Base-by-base conservation (phyloP, 2,797 vertebrate species). In the Cyclopterus lumpus region DNA sequence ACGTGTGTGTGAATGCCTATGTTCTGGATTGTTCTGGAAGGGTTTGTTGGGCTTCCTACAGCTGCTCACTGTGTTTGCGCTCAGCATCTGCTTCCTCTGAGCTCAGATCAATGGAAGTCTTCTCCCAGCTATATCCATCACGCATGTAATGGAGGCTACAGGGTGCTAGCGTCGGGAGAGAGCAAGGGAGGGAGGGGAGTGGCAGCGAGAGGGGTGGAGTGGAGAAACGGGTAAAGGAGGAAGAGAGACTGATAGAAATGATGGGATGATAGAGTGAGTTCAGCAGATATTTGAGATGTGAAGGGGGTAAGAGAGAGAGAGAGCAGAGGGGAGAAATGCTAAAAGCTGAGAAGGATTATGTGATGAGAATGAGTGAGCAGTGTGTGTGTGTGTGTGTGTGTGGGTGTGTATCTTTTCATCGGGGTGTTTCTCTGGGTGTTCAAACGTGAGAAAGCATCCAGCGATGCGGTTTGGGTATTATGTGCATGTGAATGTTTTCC, bases 81-180 rank as follows among this genome's bases (percentile, higher is more conserved):
- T 92, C 83, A 88, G 91, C 89, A 90, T 91, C 90, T 91, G 90
- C 89, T 88, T 92, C 89, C 90, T 92, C 76, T 51, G 84, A 90
- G 91, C 88, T 78, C 82, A 89, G 91, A 94, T 94, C 93, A 93
- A 93, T 94, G 90, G 80, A 83, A 87, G 82, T 82, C 83, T 86
- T 91, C 89, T 92, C 86, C 83, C 79, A 83, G 90, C 90, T 85
- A 94, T 94, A 94, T 94, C 93, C 92, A 93, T 94, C 93, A 93
- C 79, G 28, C 74, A 77, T 78, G 86, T 92, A 93, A 92, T 89
- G 86, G 89, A 94, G 89, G 91, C 86, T n/a, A 81, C 84, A 67
- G 76, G 86, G 83, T 82, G 82, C 85, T 79, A 71, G 86, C 81
- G 82, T 68, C 51, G 79, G 82, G 79, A 87, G 75, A 80, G 71